Evolutionary conservation across 2,888 invertebrate species (phyloP).

Genomic region (Eupithecia exiguata): DNA sequence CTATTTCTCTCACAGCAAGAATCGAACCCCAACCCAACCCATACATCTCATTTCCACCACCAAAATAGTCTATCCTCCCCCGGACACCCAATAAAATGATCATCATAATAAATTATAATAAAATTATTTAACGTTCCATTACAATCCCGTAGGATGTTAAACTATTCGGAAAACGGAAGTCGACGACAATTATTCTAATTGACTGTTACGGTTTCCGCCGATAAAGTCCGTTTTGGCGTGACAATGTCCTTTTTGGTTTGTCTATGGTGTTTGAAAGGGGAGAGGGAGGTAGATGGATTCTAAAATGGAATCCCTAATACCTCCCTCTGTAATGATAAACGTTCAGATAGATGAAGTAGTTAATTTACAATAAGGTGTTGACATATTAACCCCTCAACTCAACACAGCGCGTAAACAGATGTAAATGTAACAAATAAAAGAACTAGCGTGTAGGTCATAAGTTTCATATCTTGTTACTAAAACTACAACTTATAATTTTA

Average conservation of each 20-base stretch:
- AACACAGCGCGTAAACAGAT: not conserved
- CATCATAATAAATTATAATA: conserved; percentile 38
- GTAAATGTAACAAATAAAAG: not conserved
- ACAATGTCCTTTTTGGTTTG: conserved; percentile 22
- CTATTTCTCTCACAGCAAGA: not conserved
- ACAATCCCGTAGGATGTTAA: conserved; percentile 41
- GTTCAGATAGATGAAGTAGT: not conserved
- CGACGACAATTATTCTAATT: conserved; percentile 58
- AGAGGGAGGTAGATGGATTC: too few relatives aligned
- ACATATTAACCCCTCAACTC: not conserved
- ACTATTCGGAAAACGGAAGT: conserved; percentile 55
- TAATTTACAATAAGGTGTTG: not conserved
- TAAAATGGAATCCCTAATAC: too few relatives aligned
- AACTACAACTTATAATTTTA: too few relatives aligned
- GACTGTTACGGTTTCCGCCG: conserved; percentile 56
- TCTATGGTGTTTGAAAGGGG: conserved; percentile 18
- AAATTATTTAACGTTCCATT: conserved; percentile 41
- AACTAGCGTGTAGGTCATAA: not conserved
- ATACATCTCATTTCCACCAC: not conserved
- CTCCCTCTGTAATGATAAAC: not conserved
- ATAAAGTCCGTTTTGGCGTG: conserved; percentile 43
- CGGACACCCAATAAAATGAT: conserved; percentile 22
- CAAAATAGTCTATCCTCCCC: conserved; percentile 9
- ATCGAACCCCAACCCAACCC: not conserved
- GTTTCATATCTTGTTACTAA: too few relatives aligned